Evolutionary conservation across 2,888 invertebrate genomes (phyloP).

Genomic region (Hartigia nigra): DNA sequence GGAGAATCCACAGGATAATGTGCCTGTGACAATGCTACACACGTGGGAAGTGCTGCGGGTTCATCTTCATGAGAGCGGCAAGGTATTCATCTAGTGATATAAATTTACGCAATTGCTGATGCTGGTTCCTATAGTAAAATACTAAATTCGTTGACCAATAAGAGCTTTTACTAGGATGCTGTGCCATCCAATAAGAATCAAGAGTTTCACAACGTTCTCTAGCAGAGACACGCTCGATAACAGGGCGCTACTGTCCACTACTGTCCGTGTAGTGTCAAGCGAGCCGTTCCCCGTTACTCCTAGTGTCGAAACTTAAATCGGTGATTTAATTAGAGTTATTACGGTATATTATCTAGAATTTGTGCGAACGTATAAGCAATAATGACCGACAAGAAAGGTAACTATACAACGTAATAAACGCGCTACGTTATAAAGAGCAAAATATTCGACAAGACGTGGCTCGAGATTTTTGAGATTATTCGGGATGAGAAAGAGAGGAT

Average conservation of each 20-base stretch:
- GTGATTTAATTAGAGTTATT: constrained; percentile 52
- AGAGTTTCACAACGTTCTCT: neutral
- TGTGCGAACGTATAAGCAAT: constrained; percentile 54
- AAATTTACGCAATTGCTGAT: neutral
- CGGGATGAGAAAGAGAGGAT: neutral
- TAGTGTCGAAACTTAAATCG: constrained; percentile 52
- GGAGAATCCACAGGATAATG: neutral
- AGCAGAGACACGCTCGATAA: constrained; percentile 49
- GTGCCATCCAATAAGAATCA: neutral
- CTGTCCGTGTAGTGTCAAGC: constrained; percentile 58
- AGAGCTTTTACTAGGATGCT: neutral
- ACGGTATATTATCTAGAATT: constrained; percentile 52
- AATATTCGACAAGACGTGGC: constrained; percentile 4
- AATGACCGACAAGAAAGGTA: constrained; percentile 67
- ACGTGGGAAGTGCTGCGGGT: neutral
- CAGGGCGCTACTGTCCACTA: constrained; percentile 60
- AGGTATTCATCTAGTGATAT: neutral
- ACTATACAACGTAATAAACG: constrained; percentile 45
- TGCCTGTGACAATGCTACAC: too few species aligned
- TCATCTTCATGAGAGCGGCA: neutral
- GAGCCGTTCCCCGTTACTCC: constrained; percentile 52
- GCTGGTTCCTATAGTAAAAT: neutral
- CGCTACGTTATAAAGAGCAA: neutral
- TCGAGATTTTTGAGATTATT: neutral
- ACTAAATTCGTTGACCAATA: neutral